Evolutionary conservation across 2,888 invertebrate genomes (phyloP).

Genomic region (Zaprionus bogoriensis): DNA sequence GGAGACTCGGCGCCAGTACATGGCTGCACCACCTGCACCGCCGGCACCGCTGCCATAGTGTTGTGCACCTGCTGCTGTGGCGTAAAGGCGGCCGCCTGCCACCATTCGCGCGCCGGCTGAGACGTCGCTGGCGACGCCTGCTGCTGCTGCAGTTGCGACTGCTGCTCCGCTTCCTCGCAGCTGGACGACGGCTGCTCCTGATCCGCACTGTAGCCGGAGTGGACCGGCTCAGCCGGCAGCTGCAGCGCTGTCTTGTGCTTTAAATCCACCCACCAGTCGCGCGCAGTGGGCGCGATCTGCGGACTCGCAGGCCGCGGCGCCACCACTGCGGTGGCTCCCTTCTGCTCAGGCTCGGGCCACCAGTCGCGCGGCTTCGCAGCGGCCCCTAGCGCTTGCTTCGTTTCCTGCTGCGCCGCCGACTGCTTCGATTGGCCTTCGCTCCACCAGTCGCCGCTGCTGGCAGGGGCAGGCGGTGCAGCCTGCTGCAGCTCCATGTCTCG

Average conservation of each 20-base stretch:
- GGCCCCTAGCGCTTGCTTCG: not conserved
- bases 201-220: too few relatives aligned
- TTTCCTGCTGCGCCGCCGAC: not conserved
- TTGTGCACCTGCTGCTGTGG: slow-evolving; percentile 13
- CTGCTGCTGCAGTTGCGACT: too few relatives aligned
- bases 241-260: not conserved
- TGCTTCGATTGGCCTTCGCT: not conserved
- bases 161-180: not conserved
- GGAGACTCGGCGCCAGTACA: not conserved
- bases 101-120: slow-evolving; percentile 11
- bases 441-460: not conserved
- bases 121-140: not conserved
- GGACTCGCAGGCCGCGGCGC: not conserved
- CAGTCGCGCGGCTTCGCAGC: not conserved
- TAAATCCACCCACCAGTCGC: not conserved
- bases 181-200: not conserved
- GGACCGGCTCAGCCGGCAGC: not conserved
- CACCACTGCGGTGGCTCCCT: not conserved
- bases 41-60: not conserved
- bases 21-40: not conserved
- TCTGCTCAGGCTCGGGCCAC: not conserved
- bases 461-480: not conserved
- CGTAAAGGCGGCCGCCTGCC: slow-evolving; percentile 21
- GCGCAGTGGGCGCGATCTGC: not conserved
- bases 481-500: not conserved